phyloP scores from a whole-genome alignment of 2,113 vertebrate species.

The Corythornis cristatus region DNA sequence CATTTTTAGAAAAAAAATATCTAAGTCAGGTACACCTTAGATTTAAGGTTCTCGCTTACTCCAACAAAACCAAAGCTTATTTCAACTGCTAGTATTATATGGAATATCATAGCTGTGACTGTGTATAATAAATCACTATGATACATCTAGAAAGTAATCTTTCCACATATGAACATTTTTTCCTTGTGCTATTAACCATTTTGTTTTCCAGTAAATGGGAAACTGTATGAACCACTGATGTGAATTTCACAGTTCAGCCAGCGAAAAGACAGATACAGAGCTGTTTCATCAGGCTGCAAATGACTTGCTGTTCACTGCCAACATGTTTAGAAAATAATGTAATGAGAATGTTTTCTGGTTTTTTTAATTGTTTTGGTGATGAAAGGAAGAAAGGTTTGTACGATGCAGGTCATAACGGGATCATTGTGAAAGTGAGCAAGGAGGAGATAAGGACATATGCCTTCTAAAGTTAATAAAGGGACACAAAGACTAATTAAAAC shows the following conservation, averaged over 20 bases:
- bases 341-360: background rate
- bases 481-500: background rate
- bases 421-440: background rate
- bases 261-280: background rate
- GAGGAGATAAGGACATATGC: background rate
- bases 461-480: background rate
- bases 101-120: background rate
- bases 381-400: background rate
- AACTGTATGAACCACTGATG: background rate
- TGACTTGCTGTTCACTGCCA: background rate
- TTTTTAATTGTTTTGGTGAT: background rate
- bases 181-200: background rate
- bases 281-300: background rate
- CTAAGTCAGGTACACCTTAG: background rate
- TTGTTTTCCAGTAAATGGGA: background rate
- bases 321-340: background rate
- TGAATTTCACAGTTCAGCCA: background rate
- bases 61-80: background rate
- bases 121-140: background rate
- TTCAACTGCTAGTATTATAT: background rate
- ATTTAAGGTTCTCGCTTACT: background rate
- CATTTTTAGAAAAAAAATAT: background rate
- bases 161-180: background rate
- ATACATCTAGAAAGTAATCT: background rate
- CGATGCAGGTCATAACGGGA: fast-evolving